Evolutionary conservation across 92 coral and sea anemone genomes (phyloP).

Genomic region (Muricea muricata): DNA sequence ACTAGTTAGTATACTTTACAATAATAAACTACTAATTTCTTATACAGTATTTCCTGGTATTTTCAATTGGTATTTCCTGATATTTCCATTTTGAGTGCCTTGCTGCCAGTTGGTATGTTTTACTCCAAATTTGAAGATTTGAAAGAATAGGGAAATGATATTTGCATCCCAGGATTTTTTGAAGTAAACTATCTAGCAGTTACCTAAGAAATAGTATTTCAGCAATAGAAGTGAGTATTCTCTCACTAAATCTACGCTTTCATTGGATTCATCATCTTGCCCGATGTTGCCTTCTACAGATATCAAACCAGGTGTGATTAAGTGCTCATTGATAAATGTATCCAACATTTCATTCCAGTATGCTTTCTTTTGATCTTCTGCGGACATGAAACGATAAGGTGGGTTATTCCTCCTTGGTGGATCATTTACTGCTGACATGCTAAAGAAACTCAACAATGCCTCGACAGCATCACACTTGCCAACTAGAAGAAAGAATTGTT

Average conservation of each 20-base stretch:
- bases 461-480: slow-evolving; percentile 54
- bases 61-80: too few species aligned
- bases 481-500: slow-evolving; percentile 49
- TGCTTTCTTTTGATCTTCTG: slow-evolving; percentile 50
- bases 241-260: not conserved
- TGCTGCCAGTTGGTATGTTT: too few species aligned
- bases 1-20: too few species aligned
- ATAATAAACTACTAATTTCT: too few species aligned
- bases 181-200: too few species aligned
- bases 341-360: slow-evolving; percentile 25
- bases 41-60: too few species aligned
- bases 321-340: not conserved
- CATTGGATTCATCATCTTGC: not conserved
- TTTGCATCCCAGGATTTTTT: too few species aligned
- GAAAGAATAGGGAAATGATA: too few species aligned
- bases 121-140: too few species aligned
- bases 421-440: slow-evolving; percentile 44
- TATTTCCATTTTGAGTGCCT: too few species aligned
- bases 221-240: slow-evolving; percentile 21
- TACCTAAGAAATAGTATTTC: too few species aligned
- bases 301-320: not conserved
- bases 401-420: slow-evolving; percentile 54
- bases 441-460: slow-evolving; percentile 55
- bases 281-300: not conserved
- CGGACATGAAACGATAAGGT: slow-evolving; percentile 58